These are phyloP conservation scores for Callipepla californica DNA, from an alignment of 2,113 vertebrate genomes.

Conservation along the genomic window DNA sequence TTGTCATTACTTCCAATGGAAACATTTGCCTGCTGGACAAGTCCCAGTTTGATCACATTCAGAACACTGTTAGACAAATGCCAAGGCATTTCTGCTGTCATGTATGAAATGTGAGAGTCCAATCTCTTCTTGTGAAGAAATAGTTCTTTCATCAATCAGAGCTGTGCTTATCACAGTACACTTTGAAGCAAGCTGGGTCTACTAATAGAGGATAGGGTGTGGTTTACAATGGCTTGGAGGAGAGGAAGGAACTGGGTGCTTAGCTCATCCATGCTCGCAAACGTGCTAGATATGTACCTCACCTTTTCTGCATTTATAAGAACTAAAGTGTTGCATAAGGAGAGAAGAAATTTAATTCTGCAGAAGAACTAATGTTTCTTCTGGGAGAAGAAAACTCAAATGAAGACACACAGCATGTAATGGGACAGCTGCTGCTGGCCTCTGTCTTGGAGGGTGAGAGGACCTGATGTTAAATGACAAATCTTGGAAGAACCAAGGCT, in stretches of 20 bases:
- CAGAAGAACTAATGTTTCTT: background rate
- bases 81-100: constrained; percentile 4
- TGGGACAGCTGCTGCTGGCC: background rate
- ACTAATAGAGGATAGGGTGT: constrained; percentile 47
- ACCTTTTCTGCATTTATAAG: background rate
- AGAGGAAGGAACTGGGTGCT: constrained; percentile 55
- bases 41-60: constrained; percentile 8
- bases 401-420: background rate
- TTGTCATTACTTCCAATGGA: background rate
- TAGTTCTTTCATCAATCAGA: constrained; percentile 36
- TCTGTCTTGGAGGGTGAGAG: background rate
- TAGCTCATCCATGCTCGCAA: constrained; percentile 15
- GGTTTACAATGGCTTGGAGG: constrained; percentile 37
- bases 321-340: background rate
- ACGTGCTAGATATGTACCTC: background rate
- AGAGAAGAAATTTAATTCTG: background rate
- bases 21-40: background rate
- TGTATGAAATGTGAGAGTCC: background rate
- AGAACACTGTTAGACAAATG: background rate
- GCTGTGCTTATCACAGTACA: constrained; percentile 27
- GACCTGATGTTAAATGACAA: background rate
- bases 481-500: background rate
- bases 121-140: constrained; percentile 25
- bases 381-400: background rate
- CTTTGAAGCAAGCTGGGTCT: constrained; percentile 2